Evolutionary conservation across 2,888 invertebrate species (phyloP).

Genomic region (Lysandra bellargus): DNA sequence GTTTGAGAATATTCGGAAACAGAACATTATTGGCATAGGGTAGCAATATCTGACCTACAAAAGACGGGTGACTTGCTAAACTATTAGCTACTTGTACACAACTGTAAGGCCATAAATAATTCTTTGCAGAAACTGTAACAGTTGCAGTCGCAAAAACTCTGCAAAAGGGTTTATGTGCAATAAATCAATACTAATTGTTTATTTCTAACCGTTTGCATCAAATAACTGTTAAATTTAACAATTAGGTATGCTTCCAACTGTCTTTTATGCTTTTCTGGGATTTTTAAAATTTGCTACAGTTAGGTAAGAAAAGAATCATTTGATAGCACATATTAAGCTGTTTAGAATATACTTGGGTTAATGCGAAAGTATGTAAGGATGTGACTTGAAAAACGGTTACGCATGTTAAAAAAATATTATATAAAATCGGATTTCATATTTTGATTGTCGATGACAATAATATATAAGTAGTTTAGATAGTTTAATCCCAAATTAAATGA

Average conservation of each 20-base stretch:
- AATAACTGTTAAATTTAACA: slow-evolving; percentile 12
- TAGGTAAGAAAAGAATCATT: not conserved
- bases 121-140: slow-evolving; percentile 63
- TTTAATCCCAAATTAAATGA: too few relatives aligned
- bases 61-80: slow-evolving; percentile 71
- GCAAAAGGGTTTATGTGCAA: slow-evolving; percentile 53
- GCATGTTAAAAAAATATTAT: too few relatives aligned
- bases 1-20: slow-evolving; percentile 53
- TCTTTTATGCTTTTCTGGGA: not conserved
- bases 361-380: too few relatives aligned
- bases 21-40: slow-evolving; percentile 52
- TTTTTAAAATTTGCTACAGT: not conserved
- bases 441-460: too few relatives aligned
- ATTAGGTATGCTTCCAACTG: not conserved
- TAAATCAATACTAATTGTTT: slow-evolving; percentile 45
- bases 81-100: slow-evolving; percentile 56
- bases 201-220: slow-evolving; percentile 25
- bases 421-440: too few relatives aligned
- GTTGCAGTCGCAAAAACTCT: slow-evolving; percentile 59
- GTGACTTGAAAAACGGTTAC: too few relatives aligned
- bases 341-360: too few relatives aligned
- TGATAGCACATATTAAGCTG: not conserved
- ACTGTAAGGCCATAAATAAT: slow-evolving; percentile 73
- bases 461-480: too few relatives aligned
- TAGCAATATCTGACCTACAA: slow-evolving; percentile 69